phyloP scores from a whole-genome alignment of 2,797 vertebrate species.

The Prunella strophiata region DNA sequence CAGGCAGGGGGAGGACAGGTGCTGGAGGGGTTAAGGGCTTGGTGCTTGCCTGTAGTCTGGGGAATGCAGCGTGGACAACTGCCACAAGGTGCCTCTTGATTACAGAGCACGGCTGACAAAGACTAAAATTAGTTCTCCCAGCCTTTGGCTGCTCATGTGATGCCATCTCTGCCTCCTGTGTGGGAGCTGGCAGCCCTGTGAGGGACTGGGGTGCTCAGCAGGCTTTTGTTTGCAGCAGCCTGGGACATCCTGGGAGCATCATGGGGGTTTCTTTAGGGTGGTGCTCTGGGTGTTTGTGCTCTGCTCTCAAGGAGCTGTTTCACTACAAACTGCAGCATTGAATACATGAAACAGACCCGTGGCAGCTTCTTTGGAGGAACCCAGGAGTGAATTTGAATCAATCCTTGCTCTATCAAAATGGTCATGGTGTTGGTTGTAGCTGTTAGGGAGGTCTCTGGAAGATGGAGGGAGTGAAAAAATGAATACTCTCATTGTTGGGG shows the following conservation, averaged over 20 bases:
- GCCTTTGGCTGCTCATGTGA: conserved; percentile 4
- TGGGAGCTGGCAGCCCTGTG: neutral
- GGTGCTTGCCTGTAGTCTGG: neutral
- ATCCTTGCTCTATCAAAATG: neutral
- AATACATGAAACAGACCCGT: rapidly evolving
- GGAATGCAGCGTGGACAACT: neutral
- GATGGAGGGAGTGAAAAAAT: neutral
- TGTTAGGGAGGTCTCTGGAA: neutral
- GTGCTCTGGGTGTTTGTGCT: neutral
- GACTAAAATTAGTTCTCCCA: conserved; percentile 17
- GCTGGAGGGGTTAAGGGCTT: neutral
- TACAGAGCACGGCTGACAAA: neutral
- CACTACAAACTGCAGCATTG: neutral
- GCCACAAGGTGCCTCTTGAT: neutral
- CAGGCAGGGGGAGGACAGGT: neutral
- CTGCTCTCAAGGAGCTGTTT: neutral
- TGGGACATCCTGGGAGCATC: neutral
- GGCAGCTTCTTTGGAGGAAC: neutral
- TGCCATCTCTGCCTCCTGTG: neutral
- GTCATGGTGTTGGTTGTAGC: neutral
- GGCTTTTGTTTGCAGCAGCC: neutral
- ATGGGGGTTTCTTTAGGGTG: neutral
- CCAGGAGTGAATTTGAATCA: neutral
- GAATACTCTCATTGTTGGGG: neutral
- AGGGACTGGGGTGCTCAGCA: neutral